Evolutionary conservation across 2,888 invertebrate genomes (phyloP).

Genomic region (Aphidius colemani): DNA sequence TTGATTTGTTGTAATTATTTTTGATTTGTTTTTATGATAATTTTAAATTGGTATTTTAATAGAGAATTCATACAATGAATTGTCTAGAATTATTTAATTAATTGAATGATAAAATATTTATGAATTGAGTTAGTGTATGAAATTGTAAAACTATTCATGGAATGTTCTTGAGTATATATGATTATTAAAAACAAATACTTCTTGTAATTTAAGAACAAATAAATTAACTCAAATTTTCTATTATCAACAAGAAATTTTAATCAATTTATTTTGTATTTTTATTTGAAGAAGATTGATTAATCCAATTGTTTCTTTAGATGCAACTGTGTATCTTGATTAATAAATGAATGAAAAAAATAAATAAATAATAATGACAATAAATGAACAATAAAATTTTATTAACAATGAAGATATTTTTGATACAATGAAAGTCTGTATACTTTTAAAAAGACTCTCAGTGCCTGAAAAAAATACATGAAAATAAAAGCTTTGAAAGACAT

Average conservation of each 20-base stretch:
- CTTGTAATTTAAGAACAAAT: slow-evolving; percentile 11
- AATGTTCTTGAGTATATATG: neutral
- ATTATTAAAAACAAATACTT: slow-evolving; percentile 8
- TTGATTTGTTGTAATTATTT: no score
- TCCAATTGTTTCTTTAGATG: neutral
- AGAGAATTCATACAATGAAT: no score
- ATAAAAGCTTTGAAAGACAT: no score
- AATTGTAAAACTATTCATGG: slow-evolving; percentile 5
- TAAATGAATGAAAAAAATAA: neutral
- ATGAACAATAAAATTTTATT: neutral
- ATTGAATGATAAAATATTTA: no score
- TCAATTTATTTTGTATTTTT: slow-evolving; percentile 1
- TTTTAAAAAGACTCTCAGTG: no score
- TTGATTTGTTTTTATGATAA: no score
- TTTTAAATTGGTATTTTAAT: no score
- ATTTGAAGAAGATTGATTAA: neutral
- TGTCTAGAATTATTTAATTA: no score
- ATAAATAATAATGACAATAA: neutral
- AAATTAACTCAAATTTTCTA: slow-evolving; percentile 4
- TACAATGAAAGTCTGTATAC: no score
- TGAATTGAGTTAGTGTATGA: no score
- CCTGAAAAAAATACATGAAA: no score
- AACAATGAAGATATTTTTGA: no score
- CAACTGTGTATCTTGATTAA: neutral
- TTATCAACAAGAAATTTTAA: slow-evolving; percentile 1